phyloP scores from a whole-genome alignment of 2,113 vertebrate species.

The Phycodurus eques region DNA sequence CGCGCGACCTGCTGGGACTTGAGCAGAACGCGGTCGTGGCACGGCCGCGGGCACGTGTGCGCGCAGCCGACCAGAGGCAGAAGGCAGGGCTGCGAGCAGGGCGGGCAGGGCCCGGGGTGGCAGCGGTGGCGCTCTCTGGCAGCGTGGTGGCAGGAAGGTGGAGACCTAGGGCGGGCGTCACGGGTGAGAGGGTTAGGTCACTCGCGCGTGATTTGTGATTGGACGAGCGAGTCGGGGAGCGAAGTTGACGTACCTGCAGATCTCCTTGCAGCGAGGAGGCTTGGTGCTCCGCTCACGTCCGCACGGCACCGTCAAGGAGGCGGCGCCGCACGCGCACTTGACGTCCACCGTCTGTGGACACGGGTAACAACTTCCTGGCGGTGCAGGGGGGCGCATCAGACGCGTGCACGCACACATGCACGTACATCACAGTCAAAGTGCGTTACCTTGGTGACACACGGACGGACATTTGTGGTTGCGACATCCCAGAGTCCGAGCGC shows the following conservation, averaged over 20 bases:
- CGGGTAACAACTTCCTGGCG: slow-evolving; percentile 58
- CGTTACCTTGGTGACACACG: slow-evolving; percentile 90
- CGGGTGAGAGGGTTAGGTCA: too few relatives aligned
- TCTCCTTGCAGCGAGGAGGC: slow-evolving; percentile 58
- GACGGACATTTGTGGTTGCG: slow-evolving; percentile 97
- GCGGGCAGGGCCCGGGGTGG: slow-evolving; percentile 54
- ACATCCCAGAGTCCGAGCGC: slow-evolving; percentile 86
- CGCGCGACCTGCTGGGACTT: slow-evolving; percentile 53
- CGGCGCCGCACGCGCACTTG: slow-evolving; percentile 30
- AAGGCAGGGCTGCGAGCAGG: slow-evolving; percentile 55
- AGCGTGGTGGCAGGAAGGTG: slow-evolving; percentile 57
- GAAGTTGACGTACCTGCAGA: slow-evolving; percentile 45
- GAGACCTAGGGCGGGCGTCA: slow-evolving; percentile 23
- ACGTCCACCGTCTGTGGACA: slow-evolving; percentile 61
- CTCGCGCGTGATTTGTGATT: background rate
- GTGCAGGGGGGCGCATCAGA: background rate
- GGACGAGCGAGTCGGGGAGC: too few relatives aligned
- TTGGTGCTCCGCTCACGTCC: slow-evolving; percentile 62
- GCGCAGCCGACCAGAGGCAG: slow-evolving; percentile 37
- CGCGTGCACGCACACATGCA: background rate
- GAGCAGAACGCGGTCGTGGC: slow-evolving; percentile 64
- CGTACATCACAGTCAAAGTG: background rate
- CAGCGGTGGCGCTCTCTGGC: slow-evolving; percentile 52
- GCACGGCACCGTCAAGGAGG: slow-evolving; percentile 40
- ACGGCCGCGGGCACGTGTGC: slow-evolving; percentile 53